Percentiles rank a stretch among this genome's conserved stretches.
phyloP scores from a whole-genome alignment of 2,888 invertebrate genomes.

The Sphaerophoria rueppellii region DNA sequence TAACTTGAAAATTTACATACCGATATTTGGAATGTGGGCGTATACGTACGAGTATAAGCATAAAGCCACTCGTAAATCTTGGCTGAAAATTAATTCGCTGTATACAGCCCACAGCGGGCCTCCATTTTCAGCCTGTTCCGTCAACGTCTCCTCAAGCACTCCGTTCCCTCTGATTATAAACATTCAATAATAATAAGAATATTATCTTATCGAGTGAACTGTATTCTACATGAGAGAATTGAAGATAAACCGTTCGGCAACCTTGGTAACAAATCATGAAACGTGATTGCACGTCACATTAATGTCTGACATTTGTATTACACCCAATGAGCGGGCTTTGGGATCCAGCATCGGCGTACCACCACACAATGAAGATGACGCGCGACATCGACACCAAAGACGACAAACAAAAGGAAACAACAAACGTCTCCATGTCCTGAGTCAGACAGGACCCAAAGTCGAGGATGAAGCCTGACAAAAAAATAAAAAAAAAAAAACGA shows the following conservation, averaged over 20 bases:
- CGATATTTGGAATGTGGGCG: background rate
- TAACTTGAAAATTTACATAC: background rate
- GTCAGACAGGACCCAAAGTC: background rate
- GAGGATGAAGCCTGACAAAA: background rate
- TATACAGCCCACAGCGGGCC: background rate
- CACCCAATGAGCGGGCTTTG: slow-evolving; percentile 48
- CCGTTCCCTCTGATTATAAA: slow-evolving; percentile 10
- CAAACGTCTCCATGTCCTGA: background rate
- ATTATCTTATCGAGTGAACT: slow-evolving; percentile 42
- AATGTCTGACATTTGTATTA: slow-evolving; percentile 66
- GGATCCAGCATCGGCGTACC: background rate
- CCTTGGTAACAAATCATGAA: slow-evolving; percentile 55
- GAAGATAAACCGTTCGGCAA: slow-evolving; percentile 37
- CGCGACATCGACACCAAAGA: background rate
- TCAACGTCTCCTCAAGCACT: slow-evolving; percentile 1
- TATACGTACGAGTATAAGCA: background rate
- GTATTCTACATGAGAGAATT: slow-evolving; percentile 32
- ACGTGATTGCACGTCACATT: slow-evolving; percentile 60
- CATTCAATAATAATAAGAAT: slow-evolving; percentile 60
- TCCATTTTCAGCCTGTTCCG: background rate
- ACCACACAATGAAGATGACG: background rate
- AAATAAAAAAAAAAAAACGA: slow-evolving; percentile 3
- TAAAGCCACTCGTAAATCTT: slow-evolving; percentile 9
- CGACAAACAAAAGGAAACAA: slow-evolving; percentile 4
- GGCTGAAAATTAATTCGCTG: slow-evolving; percentile 20